A percentile compares a stretch with the other conserved stretches of the same genome.
phyloP scores from a whole-genome alignment of 2,888 invertebrate genomes.

The Drosophila histrio region DNA sequence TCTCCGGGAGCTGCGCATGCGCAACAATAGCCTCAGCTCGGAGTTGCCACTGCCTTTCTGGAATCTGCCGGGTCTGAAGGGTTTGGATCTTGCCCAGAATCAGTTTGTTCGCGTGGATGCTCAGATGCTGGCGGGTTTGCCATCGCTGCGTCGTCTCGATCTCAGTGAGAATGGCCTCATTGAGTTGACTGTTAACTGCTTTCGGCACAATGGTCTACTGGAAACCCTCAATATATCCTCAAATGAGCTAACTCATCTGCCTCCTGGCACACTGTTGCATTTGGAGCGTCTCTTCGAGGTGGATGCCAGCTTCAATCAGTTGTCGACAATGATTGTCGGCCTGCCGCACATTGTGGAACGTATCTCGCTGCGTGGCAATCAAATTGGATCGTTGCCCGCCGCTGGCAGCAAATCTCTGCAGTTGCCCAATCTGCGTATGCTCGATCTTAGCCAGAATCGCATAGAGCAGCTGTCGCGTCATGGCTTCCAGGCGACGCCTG shows the following conservation, averaged over 20 bases:
- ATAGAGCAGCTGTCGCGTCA: constrained; percentile 89
- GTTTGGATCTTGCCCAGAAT: constrained; percentile 92
- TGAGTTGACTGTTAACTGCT: constrained; percentile 89
- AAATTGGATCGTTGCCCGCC: constrained; percentile 88
- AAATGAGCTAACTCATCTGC: constrained; percentile 89
- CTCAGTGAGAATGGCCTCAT: constrained; percentile 90
- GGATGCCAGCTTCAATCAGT: constrained; percentile 89
- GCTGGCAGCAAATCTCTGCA: constrained; percentile 89
- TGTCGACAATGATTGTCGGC: constrained; percentile 91
- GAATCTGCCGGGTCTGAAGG: constrained; percentile 93
- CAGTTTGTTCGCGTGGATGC: constrained; percentile 89
- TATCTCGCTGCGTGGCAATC: constrained; percentile 89
- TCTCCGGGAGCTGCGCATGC: constrained; percentile 91
- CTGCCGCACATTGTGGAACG: constrained; percentile 91
- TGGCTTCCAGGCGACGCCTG: constrained; percentile 88
- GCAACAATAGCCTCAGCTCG: constrained; percentile 92
- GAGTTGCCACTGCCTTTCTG: constrained; percentile 90
- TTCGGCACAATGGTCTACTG: constrained; percentile 89
- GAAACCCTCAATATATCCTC: constrained; percentile 92
- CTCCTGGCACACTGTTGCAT: constrained; percentile 91
- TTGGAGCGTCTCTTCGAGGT: constrained; percentile 91
- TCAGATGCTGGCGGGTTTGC: constrained; percentile 89
- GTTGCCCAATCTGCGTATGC: constrained; percentile 89
- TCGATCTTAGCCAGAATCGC: constrained; percentile 91
- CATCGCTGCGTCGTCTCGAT: constrained; percentile 90